These are phyloP conservation scores for Rostratula benghalensis DNA, from an alignment of 2,113 vertebrate genomes.

Conservation along the genomic window DNA sequence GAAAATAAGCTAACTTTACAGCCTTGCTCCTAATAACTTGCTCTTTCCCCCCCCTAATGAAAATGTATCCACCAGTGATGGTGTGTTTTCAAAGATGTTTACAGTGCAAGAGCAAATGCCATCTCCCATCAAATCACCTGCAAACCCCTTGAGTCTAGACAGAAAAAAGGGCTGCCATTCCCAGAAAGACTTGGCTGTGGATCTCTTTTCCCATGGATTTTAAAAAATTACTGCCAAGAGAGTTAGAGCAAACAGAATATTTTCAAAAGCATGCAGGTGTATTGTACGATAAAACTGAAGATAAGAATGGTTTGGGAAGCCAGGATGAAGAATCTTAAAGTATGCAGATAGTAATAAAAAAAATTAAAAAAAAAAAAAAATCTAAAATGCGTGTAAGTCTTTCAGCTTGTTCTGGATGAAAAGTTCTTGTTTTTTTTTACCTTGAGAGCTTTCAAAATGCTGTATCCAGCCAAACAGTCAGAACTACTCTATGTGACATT, in stretches of 20 bases:
- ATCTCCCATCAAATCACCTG: slow-evolving; percentile 24
- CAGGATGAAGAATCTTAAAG: background rate
- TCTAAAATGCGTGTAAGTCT: background rate
- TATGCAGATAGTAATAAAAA: background rate
- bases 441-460: background rate
- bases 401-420: background rate
- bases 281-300: background rate
- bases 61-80: background rate
- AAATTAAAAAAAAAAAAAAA: background rate
- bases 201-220: slow-evolving; percentile 4
- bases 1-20: background rate
- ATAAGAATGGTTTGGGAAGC: background rate
- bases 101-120: slow-evolving; percentile 27
- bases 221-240: background rate
- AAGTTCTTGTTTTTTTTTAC: background rate
- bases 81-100: background rate
- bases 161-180: slow-evolving; percentile 25
- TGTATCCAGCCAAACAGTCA: background rate
- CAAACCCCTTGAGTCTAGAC: background rate
- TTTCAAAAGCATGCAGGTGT: background rate
- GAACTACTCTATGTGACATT: background rate
- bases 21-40: background rate
- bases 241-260: background rate
- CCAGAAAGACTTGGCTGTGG: background rate
- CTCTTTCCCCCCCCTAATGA: background rate